phyloP scores from a whole-genome alignment of 1,140 invertebrate genomes.

The Plectrocnemia conspersa region DNA sequence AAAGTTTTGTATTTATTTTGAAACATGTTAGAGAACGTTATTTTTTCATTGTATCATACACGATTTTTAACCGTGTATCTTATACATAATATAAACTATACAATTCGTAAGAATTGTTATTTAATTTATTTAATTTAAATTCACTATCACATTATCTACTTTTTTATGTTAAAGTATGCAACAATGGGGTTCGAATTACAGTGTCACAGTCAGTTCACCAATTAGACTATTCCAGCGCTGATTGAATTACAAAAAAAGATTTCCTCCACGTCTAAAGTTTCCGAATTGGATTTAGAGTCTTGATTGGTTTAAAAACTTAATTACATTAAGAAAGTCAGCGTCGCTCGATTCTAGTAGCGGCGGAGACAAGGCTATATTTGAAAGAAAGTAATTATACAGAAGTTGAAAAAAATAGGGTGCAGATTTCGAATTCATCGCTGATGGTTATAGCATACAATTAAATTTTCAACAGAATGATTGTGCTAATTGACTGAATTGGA shows the following conservation, averaged over 20 bases:
- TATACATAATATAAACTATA: too few species aligned
- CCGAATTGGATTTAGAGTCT: conserved; percentile 25
- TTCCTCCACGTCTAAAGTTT: conserved; percentile 28
- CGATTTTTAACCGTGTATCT: too few species aligned
- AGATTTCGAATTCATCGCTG: conserved; percentile 4
- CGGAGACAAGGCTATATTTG: conserved; percentile 2
- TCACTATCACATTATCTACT: too few species aligned
- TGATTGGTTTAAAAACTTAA: conserved; percentile 36
- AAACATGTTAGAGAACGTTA: too few species aligned
- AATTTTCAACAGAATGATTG: background rate
- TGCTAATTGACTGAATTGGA: too few species aligned
- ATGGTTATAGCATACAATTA: background rate
- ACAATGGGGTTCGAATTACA: conserved; percentile 3
- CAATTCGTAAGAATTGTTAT: too few species aligned
- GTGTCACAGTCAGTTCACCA: conserved; percentile 27
- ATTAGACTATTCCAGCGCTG: conserved; percentile 30
- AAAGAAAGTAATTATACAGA: conserved; percentile 17
- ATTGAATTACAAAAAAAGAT: conserved; percentile 33
- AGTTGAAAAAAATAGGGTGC: too few species aligned
- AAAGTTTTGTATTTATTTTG: too few species aligned
- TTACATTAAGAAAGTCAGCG: conserved; percentile 29
- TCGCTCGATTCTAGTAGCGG: conserved; percentile 16
- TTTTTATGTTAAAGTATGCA: too few species aligned
- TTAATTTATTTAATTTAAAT: too few species aligned
- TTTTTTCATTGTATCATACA: too few species aligned